Evolutionary conservation across 2,888 invertebrate species (phyloP), one percentile per base, ranked within the genome.

Genomic region (Microctonus hyperodae): DNA sequence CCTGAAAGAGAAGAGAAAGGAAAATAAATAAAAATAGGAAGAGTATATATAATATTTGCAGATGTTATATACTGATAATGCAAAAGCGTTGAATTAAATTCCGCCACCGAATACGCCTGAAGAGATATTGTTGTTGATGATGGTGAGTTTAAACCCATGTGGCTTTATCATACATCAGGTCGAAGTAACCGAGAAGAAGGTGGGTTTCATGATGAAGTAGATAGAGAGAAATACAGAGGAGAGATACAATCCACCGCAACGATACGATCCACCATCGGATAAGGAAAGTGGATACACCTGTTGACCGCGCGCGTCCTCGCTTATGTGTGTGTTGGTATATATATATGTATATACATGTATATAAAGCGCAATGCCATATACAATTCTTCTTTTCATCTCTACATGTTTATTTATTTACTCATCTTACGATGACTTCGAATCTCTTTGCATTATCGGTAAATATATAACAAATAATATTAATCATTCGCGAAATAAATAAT

Each of bases 221-320:
- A 56, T 25, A 37, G 55, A 44, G 68, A 61, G 66, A 58, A 37
- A 55, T 67, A 68, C 59, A 23, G 13, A 69, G 37, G 13, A 69
- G 37, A 37, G 64, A 64, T 68, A 70, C 69, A 61, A 51, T 66
- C 55, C 50, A 28, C 28, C 7, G 28, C 20, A 28, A 53, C 51
- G 72, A 73, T 74, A 69, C 68, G 70, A 70, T 73, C 58, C 40
- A 61, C 35, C 50, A 66, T 60, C 55, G 44, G 72, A 74, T 76
- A 75, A 74, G 66, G 50, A 51, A 62, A 62, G 48, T 22, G 60
- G 58, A 48, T 73, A 71, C 74, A 77, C 72, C 75, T 76, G 77
- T 76, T 73, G 66, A 50, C 57, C 37, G 61, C 40, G 31, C 59
- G 50, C 58, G 51, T 20, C 44, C 44, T 44, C 44, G 44, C 44